Evolutionary conservation across 92 coral and sea anemone genomes (phyloP).

Genomic region (Isaurus tuberculatus): DNA sequence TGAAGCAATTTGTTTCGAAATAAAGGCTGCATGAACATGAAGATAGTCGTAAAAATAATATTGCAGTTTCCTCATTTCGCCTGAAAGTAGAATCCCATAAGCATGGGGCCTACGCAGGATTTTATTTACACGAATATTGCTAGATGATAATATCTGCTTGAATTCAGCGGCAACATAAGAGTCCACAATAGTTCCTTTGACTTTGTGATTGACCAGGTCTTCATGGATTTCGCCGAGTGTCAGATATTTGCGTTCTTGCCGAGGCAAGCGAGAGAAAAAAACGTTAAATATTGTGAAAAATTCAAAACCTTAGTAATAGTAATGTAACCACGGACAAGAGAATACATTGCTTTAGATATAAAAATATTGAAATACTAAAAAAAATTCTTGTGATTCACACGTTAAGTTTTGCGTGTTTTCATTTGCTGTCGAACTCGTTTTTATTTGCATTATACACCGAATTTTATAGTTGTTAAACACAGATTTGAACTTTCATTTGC

Average conservation of each 20-base stretch:
- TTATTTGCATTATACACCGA: no score
- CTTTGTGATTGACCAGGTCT: slow-evolving; percentile 25
- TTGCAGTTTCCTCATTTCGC: slow-evolving; percentile 40
- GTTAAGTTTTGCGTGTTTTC: no score
- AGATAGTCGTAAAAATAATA: slow-evolving; percentile 34
- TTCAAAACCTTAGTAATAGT: no score
- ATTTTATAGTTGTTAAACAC: no score
- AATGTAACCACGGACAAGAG: no score
- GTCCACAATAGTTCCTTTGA: slow-evolving; percentile 62
- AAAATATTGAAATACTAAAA: no score
- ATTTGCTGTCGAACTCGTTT: no score
- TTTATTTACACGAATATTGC: slow-evolving; percentile 30
- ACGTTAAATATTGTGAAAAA: neutral
- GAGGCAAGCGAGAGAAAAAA: neutral
- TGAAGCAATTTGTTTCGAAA: slow-evolving; percentile 13
- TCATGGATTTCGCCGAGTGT: slow-evolving; percentile 51
- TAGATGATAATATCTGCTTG: slow-evolving; percentile 34
- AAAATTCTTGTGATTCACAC: no score
- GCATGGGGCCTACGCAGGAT: slow-evolving; percentile 40
- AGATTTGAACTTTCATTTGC: no score
- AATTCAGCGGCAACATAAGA: slow-evolving; percentile 71
- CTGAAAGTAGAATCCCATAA: slow-evolving; percentile 61
- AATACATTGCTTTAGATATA: no score
- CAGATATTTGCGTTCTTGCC: slow-evolving; percentile 45
- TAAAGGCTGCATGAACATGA: neutral